Evolutionary conservation across 2,797 vertebrate genomes (phyloP).

Genomic region (Notolepis coatsorum): DNA sequence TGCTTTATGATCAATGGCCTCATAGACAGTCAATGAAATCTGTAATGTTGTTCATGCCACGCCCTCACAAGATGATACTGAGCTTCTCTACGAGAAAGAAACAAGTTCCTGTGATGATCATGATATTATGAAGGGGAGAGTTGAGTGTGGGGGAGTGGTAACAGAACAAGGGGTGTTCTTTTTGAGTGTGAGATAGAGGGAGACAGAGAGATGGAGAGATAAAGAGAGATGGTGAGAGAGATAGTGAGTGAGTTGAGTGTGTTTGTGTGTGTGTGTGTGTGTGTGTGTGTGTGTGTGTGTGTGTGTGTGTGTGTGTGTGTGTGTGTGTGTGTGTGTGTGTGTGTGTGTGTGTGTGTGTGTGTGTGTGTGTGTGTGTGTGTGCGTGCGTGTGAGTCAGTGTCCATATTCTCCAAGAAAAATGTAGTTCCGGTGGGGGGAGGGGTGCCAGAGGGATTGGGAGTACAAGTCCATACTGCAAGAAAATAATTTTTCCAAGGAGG

Average conservation of each 20-base stretch:
- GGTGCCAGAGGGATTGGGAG: no score
- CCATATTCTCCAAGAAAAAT: no score
- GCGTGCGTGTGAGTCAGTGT: constrained; percentile 1
- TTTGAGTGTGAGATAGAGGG: not conserved
- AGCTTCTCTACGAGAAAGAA: no score
- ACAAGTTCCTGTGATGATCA: no score
- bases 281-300: constrained; percentile 81
- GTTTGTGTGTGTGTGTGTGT: not conserved
- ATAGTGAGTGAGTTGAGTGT: not conserved
- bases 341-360: not conserved
- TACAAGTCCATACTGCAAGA: no score
- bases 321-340: constrained; percentile 40
- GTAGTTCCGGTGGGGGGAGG: no score
- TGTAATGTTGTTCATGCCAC: no score
- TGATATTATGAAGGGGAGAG: constrained; percentile 92
- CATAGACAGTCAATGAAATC: no score
- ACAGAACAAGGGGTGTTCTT: constrained; percentile 86
- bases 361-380: not conserved
- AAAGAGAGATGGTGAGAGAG: not conserved
- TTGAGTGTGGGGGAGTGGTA: constrained; percentile 92
- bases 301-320: constrained; percentile 57
- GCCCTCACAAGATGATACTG: constrained; percentile 95
- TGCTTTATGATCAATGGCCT: no score
- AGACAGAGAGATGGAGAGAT: not conserved
- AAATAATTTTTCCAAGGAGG: no score